Conservation (phyloP, 2,113 vertebrate species). For the Astatotilapia flaviijosephi region DNA sequence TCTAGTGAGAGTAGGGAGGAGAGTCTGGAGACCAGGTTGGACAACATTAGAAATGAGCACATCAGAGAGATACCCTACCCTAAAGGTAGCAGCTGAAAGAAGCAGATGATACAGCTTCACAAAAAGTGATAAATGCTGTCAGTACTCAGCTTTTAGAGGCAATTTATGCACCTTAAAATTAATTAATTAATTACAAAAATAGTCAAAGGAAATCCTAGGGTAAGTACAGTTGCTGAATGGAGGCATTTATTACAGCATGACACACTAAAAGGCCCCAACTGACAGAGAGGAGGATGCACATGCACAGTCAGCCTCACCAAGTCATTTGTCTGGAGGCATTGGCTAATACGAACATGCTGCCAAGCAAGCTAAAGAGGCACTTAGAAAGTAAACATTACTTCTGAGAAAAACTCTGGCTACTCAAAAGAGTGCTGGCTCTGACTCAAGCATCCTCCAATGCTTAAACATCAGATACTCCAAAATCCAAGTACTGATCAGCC, state of each 20-base stretch:
- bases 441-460: background rate
- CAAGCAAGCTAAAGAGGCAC: background rate
- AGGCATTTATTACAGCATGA: background rate
- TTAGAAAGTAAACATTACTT: background rate
- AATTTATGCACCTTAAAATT: background rate
- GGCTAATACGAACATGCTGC: background rate
- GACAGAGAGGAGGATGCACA: background rate
- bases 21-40: background rate
- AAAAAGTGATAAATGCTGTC: accelerated
- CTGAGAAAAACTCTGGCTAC: background rate
- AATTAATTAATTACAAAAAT: accelerated
- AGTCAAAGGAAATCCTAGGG: background rate
- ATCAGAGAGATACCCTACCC: background rate
- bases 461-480: background rate
- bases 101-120: background rate
- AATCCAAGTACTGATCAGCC: background rate
- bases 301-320: background rate
- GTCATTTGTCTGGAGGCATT: background rate
- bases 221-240: background rate
- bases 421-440: background rate
- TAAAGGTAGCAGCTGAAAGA: background rate
- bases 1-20: background rate
- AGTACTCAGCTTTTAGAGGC: background rate
- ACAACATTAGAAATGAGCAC: background rate
- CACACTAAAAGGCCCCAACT: background rate